These are phyloP conservation scores for Octonoba sinensis DNA, from an alignment of 2,888 invertebrate genomes.

Conservation along the genomic window DNA sequence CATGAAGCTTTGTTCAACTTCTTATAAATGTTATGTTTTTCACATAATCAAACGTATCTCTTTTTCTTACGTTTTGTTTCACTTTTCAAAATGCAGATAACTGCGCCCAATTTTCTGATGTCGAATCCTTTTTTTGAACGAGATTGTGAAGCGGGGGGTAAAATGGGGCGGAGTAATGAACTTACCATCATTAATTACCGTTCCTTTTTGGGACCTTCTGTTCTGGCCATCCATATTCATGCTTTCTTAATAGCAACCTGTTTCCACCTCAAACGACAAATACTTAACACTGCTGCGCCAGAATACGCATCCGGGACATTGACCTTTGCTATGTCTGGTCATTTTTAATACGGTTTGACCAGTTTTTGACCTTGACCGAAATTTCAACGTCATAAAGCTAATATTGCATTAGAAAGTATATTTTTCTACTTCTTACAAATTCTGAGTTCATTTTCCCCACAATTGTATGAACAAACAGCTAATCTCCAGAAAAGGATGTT, in stretches of 20 bases:
- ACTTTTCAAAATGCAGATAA: too few species aligned
- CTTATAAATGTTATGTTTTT: too few species aligned
- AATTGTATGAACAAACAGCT: too few species aligned
- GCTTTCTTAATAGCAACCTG: slow-evolving; percentile 26
- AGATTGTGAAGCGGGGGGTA: neutral
- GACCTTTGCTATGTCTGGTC: slow-evolving; percentile 45
- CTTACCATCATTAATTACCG: slow-evolving; percentile 53
- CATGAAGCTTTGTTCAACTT: too few species aligned
- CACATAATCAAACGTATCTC: too few species aligned
- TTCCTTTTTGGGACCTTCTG: slow-evolving; percentile 18
- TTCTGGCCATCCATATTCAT: slow-evolving; percentile 40
- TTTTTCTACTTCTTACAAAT: too few species aligned
- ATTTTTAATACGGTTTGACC: slow-evolving; percentile 41
- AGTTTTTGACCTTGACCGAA: slow-evolving; percentile 49
- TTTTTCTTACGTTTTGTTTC: too few species aligned
- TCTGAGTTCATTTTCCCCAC: too few species aligned
- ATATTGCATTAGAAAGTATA: too few species aligned
- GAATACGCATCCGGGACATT: slow-evolving; percentile 39
- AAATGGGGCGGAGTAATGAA: slow-evolving; percentile 51
- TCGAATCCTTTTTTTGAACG: too few species aligned
- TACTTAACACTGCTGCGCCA: slow-evolving; percentile 5
- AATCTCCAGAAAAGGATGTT: too few species aligned
- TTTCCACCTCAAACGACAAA: slow-evolving; percentile 22
- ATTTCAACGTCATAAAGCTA: neutral
- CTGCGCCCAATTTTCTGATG: too few species aligned